phyloP scores from a whole-genome alignment of 2,797 vertebrate species.

The Acipenser ruthenus region DNA sequence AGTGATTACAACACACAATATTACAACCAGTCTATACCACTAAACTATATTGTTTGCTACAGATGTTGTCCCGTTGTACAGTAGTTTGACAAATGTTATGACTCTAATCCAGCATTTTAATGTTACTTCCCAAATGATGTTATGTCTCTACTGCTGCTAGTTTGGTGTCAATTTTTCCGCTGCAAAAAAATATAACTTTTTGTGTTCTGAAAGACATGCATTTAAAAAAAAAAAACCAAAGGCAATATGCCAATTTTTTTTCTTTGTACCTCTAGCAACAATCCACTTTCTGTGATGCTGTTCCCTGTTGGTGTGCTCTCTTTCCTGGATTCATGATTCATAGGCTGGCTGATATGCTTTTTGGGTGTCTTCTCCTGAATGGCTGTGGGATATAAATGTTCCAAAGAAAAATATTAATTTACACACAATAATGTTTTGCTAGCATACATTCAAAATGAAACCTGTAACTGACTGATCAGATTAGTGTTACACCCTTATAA shows the following conservation, averaged over 20 bases:
- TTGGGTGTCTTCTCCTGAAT: constrained; percentile 60
- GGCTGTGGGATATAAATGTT: constrained; percentile 41
- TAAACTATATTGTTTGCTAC: background rate
- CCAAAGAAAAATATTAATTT: background rate
- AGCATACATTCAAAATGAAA: too few relatives aligned
- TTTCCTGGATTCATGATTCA: constrained; percentile 40
- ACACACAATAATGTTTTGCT: too few relatives aligned
- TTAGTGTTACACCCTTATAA: too few relatives aligned
- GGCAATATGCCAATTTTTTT: background rate
- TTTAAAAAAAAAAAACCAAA: background rate
- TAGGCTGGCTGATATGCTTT: constrained; percentile 31
- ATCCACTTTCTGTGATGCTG: constrained; percentile 58
- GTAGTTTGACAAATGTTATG: background rate
- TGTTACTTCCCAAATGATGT: background rate
- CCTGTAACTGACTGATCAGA: too few relatives aligned
- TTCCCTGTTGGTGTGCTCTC: constrained; percentile 29
- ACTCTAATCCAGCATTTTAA: too few relatives aligned
- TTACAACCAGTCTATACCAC: too few relatives aligned
- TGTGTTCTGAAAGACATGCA: background rate
- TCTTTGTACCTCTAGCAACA: constrained; percentile 71
- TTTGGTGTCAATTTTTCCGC: background rate
- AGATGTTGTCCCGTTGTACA: background rate
- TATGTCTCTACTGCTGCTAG: background rate
- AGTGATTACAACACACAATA: background rate
- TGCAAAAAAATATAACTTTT: background rate